Evolutionary conservation across 1,140 invertebrate genomes (phyloP), one percentile per base, ranked within the genome.

Genomic region (Hesperophylax magnus): DNA sequence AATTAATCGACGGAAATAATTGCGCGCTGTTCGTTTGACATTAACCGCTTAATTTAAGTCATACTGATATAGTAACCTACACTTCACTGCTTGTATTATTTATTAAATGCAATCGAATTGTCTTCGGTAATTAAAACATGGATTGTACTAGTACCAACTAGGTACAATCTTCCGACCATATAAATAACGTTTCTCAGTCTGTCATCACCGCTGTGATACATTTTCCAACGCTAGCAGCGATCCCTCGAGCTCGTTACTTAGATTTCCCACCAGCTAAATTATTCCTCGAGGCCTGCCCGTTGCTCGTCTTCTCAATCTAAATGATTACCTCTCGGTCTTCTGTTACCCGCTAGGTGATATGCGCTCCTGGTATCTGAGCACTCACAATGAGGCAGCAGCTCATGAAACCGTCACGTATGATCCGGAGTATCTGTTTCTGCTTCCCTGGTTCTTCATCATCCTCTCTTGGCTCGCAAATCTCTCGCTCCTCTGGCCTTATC

Each of bases 321-420:
- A 31, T 67, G 9, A 67, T 67, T 67, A 18, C 63, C 58, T 20
- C 58, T 61, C 58, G 18, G 58, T 14, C 58, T 67, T 18, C 14
- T 9, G 34, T 14, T 18, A 52, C 69, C 18, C 31, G n/a, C n/a
- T 15, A 61, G 18, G 18, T 15, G 58, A 61, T 61, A 24, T 61
- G 39, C 11, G 11, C 20, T 18, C 56, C 58, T 18, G 58, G 20
- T 61, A 24, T 22, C 58, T 2, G 58, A 61, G 58, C 9, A 61
- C 20, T 61, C 58, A 18, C 58, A 8, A 22, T 22, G 58, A 47
- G 39, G 39, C 17, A 61, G 58, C 58, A 18, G 63, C 63, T 31
- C 63, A 67, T 67, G 17, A 56, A 75, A 72, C 11, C 69, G 24
- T 72, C 69, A 72, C 69, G 69, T 72, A 47, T 72, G 69, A 53